Base-by-base conservation (phyloP, 2,888 invertebrate genomes). In the Imbricaverruca yamaguchii region DNA sequence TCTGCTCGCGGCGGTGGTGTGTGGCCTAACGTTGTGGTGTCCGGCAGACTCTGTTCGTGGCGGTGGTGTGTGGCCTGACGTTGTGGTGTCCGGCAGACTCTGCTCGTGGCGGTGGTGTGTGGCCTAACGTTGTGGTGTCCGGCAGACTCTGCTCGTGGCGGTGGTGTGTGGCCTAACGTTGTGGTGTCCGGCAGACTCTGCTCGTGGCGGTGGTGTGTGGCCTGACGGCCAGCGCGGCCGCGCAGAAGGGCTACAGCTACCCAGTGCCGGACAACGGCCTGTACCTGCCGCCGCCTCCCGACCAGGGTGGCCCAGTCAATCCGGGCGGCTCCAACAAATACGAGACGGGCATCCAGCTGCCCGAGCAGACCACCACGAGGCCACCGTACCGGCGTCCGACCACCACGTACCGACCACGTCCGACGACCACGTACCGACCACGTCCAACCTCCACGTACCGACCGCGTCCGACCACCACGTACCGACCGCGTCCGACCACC, bases 251-350 rank as follows among this genome's bases (percentile, higher is more conserved):
- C 18, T 74, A 74, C 74, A 74, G 53, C 18, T 74, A 74, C 74
- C 74, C 74, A 7, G 74, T 53, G 39, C 74, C 74, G 6, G 74
- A 53, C 74, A 74, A 74, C 74, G 74, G 74, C 18, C 74, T 74
- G 18, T 74, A 74, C 74, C 74, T 74, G 74, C 74, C 74, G 53
- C 74, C 74, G 74, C 74, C 74, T 13, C 74, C 53, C 13, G 74
- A 74, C 53, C 18, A 74, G 53, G 74, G 74, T 53, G 74, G 74
- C 3, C 74, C 74, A 12, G 21, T 74, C 74, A 74, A 53, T 18
- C 74, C 74, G 15, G 74, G 74, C 53, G 74, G 74, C 39, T 53
- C 74, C 18, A 12, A 74, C 53, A 69, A 69, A 6, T 8, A 11
- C 4, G 69, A 69, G 69, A 8, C 21, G 39, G 15, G 39, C 15